Percentiles rank a stretch among this genome's conserved stretches.
phyloP scores from a whole-genome alignment of 2,888 invertebrate species.

The Tiphia femorata region DNA sequence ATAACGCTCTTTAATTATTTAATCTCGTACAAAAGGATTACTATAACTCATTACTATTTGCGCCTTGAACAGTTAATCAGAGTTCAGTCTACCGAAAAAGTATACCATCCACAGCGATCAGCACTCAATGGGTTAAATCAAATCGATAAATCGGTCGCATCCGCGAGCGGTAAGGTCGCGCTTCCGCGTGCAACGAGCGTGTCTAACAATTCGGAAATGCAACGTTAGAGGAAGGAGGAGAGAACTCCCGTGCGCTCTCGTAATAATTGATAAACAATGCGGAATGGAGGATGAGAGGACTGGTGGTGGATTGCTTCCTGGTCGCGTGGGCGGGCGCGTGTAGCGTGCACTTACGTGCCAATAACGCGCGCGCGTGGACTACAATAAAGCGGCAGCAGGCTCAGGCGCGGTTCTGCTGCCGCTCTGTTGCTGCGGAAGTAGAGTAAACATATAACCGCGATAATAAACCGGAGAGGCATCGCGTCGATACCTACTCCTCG shows the following conservation, averaged over 20 bases:
- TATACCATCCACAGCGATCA: too few relatives aligned
- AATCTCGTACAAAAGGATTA: too few relatives aligned
- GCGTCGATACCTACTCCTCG: too few relatives aligned
- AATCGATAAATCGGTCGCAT: neutral
- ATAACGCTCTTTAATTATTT: too few relatives aligned
- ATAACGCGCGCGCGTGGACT: slow-evolving; percentile 41
- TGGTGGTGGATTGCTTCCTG: slow-evolving; percentile 42
- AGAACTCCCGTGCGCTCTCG: slow-evolving; percentile 29
- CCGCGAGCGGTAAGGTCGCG: neutral
- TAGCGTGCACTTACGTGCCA: slow-evolving; percentile 35
- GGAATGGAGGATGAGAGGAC: slow-evolving; percentile 39
- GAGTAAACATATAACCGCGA: slow-evolving; percentile 24
- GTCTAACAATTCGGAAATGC: neutral
- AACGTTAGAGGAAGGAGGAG: slow-evolving; percentile 21
- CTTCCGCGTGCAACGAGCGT: neutral
- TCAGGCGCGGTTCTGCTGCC: slow-evolving; percentile 23
- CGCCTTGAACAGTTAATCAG: too few relatives aligned
- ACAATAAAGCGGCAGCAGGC: slow-evolving; percentile 24
- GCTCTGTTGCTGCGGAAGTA: slow-evolving; percentile 29
- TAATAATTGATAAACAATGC: slow-evolving; percentile 55
- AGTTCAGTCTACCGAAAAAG: too few relatives aligned
- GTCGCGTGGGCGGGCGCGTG: slow-evolving; percentile 46
- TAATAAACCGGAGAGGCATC: slow-evolving; percentile 30
- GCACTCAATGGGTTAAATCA: too few relatives aligned
- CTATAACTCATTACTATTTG: too few relatives aligned